Conservation (phyloP, 92 coral and sea anemone genomes). For the Epizoanthus illoricatus region DNA sequence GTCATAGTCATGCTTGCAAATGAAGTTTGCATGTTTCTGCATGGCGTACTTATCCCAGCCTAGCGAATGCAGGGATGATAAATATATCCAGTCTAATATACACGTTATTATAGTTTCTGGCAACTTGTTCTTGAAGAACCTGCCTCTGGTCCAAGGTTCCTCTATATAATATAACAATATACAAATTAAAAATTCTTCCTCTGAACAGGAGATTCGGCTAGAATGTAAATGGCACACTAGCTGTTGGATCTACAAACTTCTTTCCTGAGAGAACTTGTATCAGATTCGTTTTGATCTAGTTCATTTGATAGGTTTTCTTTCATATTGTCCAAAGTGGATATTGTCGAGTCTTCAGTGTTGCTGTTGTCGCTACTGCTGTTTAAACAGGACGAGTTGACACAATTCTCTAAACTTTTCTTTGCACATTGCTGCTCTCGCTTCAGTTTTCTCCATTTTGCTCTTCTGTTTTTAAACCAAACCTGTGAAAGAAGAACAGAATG, state of each 20-base stretch:
- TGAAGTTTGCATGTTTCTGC: neutral
- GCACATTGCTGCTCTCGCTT: constrained; percentile 77
- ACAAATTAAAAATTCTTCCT: constrained; percentile 1
- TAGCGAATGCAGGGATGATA: neutral
- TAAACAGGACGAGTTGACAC: neutral
- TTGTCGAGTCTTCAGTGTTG: constrained; percentile 28
- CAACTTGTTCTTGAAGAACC: too few relatives aligned
- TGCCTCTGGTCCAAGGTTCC: neutral
- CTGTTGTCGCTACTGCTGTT: constrained; percentile 13
- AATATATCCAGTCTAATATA: constrained; percentile 1
- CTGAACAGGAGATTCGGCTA: neutral
- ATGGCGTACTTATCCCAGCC: neutral
- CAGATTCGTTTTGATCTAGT: constrained; percentile 11
- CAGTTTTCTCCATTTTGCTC: constrained; percentile 98
- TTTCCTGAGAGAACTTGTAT: neutral
- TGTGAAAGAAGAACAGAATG: constrained; percentile 5
- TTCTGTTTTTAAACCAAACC: constrained; percentile 99
- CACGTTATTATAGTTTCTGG: neutral
- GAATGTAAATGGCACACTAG: neutral
- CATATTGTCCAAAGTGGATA: constrained; percentile 10
- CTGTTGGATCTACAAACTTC: neutral
- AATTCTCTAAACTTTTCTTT: constrained; percentile 55
- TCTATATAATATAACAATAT: neutral
- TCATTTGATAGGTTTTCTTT: constrained; percentile 15
- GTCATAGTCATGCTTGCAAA: neutral